Percentiles rank a stretch among this genome's conserved stretches.
Evolutionary conservation across 2,797 vertebrate species (phyloP).

Genomic region (Phrynocephalus forsythii): DNA sequence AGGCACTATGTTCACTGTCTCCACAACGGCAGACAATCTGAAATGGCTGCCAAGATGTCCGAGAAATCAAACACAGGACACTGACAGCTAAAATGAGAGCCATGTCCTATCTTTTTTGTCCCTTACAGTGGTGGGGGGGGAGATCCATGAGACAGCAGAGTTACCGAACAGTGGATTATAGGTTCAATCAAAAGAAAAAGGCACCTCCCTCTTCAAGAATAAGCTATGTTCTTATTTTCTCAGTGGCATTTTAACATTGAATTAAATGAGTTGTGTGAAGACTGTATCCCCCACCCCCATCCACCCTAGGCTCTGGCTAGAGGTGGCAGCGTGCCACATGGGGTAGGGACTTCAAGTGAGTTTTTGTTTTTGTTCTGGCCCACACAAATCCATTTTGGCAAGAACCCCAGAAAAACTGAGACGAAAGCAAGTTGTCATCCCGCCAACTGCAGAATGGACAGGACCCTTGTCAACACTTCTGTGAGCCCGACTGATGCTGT

Average conservation of each 20-base stretch:
- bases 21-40: conserved; percentile 19
- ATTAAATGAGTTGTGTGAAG: background rate
- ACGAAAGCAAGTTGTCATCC: no score
- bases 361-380: background rate
- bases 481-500: no score
- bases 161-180: conserved; percentile 6
- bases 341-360: background rate
- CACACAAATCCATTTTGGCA: background rate
- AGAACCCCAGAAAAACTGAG: background rate
- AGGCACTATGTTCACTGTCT: conserved; percentile 13
- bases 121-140: background rate
- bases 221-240: conserved; percentile 6
- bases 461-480: no score
- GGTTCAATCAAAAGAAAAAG: conserved; percentile 16
- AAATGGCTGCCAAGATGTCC: conserved; percentile 40
- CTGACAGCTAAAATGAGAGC: conserved; percentile 31
- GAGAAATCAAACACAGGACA: conserved; percentile 38
- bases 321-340: no score
- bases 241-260: background rate
- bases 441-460: no score
- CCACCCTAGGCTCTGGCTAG: background rate
- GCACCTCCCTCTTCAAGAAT: no score
- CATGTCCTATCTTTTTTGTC: background rate
- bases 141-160: conserved; percentile 14
- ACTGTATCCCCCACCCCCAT: background rate